These are phyloP conservation scores for Meiosimyza decipiens DNA, from an alignment of 2,888 invertebrate species.

Conservation along the genomic window DNA sequence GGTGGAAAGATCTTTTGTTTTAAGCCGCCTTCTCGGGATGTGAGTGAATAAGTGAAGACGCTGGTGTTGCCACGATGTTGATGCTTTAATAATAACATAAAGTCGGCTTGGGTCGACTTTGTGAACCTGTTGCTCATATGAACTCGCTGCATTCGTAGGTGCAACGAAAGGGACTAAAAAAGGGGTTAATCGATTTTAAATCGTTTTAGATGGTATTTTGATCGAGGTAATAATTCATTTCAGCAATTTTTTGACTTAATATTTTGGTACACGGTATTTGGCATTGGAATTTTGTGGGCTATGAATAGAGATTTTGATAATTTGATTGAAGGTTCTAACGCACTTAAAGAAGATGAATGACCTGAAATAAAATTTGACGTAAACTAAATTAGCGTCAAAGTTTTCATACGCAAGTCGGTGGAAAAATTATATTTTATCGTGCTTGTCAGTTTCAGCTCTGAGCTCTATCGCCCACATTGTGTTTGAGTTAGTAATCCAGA, in stretches of 20 bases:
- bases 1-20: slow-evolving; percentile 58
- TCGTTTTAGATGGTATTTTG: slow-evolving; percentile 63
- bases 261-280: background rate
- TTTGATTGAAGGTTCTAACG: background rate
- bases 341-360: slow-evolving; percentile 22
- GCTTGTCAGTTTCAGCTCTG: background rate
- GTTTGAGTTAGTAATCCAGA: background rate
- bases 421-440: background rate
- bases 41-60: slow-evolving; percentile 19
- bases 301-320: slow-evolving; percentile 4
- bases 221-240: slow-evolving; percentile 56
- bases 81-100: slow-evolving; percentile 31
- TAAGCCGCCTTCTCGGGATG: slow-evolving; percentile 47
- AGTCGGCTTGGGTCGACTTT: slow-evolving; percentile 1
- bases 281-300: background rate
- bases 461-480: background rate
- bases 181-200: slow-evolving; percentile 67
- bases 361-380: background rate
- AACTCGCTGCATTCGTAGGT: background rate
- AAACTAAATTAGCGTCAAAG: background rate
- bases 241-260: slow-evolving; percentile 36
- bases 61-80: slow-evolving; percentile 16
- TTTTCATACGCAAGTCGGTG: background rate
- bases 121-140: slow-evolving; percentile 28
- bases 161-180: slow-evolving; percentile 44